Evolutionary conservation across 2,113 vertebrate genomes (phyloP).

Genomic region (Drymodes brunneopygia): DNA sequence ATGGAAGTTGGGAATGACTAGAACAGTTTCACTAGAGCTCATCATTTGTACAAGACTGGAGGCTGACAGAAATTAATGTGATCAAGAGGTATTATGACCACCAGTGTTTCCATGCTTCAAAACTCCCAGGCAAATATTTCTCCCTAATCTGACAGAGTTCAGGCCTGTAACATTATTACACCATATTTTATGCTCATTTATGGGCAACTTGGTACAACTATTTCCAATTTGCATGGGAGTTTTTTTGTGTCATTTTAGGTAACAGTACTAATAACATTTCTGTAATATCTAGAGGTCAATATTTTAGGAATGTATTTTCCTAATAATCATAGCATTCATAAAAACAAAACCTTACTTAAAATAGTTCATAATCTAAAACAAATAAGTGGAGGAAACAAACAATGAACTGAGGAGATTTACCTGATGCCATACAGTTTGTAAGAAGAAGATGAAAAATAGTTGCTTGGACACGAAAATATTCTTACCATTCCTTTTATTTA

Average conservation of each 20-base stretch:
- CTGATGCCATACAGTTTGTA: accelerated
- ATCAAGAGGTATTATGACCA: background rate
- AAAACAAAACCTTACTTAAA: background rate
- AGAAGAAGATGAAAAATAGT: background rate
- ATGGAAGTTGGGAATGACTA: background rate
- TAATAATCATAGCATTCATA: background rate
- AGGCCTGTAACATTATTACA: background rate
- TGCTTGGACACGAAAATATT: background rate
- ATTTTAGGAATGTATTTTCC: background rate
- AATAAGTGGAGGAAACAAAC: background rate
- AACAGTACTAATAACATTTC: background rate
- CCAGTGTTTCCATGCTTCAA: background rate
- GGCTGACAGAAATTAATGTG: background rate
- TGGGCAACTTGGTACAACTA: background rate
- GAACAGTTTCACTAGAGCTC: background rate
- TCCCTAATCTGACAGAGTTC: background rate
- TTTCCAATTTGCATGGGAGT: background rate
- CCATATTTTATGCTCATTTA: background rate
- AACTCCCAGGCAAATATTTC: background rate
- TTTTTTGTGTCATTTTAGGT: background rate
- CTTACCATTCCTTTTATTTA: background rate
- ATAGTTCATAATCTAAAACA: background rate
- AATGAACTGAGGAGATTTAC: background rate
- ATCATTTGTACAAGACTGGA: background rate
- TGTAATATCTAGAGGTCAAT: background rate